Evolutionary conservation across 2,113 vertebrate genomes (phyloP).

Genomic region (Leptodactylus fuscus): DNA sequence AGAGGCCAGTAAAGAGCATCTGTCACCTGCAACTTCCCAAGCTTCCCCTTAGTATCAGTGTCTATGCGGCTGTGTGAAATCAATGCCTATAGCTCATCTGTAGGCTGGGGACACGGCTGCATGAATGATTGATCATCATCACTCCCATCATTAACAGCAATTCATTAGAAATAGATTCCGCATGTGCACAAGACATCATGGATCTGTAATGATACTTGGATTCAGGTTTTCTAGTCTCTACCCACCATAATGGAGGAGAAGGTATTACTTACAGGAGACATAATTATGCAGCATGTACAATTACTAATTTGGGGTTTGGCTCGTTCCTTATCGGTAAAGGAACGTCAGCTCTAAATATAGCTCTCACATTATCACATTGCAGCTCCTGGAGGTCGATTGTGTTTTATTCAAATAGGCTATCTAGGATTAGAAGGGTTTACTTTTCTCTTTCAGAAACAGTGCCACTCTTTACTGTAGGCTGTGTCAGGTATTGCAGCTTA

Average conservation of each 20-base stretch:
- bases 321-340: background rate
- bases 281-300: background rate
- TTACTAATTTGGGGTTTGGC: background rate
- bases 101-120: background rate
- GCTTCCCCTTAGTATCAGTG: background rate
- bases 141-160: background rate
- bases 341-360: background rate
- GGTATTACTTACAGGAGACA: background rate
- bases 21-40: constrained; percentile 8
- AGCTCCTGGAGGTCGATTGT: background rate
- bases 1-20: constrained; percentile 27
- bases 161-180: background rate
- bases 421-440: background rate
- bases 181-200: background rate
- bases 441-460: no score
- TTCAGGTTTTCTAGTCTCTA: background rate
- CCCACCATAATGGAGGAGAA: background rate
- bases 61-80: background rate
- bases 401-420: background rate
- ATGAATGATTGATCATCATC: background rate
- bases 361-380: background rate
- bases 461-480: background rate
- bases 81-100: background rate
- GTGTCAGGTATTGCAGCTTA: no score
- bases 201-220: background rate